Evolutionary conservation across 2,888 invertebrate species (phyloP).

Genomic region (Drosophila limbata): DNA sequence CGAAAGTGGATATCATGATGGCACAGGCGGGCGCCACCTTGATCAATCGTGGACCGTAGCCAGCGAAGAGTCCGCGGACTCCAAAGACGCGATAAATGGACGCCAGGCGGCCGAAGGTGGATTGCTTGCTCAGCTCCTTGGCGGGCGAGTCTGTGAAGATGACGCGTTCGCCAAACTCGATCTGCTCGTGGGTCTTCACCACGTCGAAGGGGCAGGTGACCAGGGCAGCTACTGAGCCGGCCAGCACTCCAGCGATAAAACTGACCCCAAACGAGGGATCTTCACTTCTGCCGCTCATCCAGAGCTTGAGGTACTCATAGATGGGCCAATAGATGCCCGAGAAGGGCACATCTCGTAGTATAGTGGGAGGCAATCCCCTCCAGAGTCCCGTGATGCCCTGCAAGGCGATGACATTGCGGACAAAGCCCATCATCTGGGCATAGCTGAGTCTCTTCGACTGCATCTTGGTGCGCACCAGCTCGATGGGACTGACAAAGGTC

Average conservation of each 20-base stretch:
- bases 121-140: constrained; percentile 61
- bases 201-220: constrained; percentile 99
- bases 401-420: constrained; percentile 87
- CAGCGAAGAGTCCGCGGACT: constrained; percentile 91
- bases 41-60: constrained; percentile 94
- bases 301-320: constrained; percentile 91
- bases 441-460: constrained; percentile 96
- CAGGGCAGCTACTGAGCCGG: constrained; percentile 97
- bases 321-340: constrained; percentile 96
- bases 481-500: constrained; percentile 96
- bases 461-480: constrained; percentile 99
- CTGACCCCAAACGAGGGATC: constrained; percentile 90
- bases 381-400: constrained; percentile 93
- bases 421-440: constrained; percentile 86
- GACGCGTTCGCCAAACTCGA: constrained; percentile 94
- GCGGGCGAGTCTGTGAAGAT: constrained; percentile 84
- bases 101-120: constrained; percentile 86
- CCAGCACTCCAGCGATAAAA: constrained; percentile 91
- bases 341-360: constrained; percentile 82
- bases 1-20: constrained; percentile 99
- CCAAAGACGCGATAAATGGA: constrained; percentile 90
- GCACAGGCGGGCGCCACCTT: constrained; percentile 99
- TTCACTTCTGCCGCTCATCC: constrained; percentile 85
- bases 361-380: constrained; percentile 87
- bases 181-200: constrained; percentile 98